Evolutionary conservation across 2,113 vertebrate genomes (phyloP), one percentile per base, ranked within the genome.

Genomic region (Amphiprion ocellaris): DNA sequence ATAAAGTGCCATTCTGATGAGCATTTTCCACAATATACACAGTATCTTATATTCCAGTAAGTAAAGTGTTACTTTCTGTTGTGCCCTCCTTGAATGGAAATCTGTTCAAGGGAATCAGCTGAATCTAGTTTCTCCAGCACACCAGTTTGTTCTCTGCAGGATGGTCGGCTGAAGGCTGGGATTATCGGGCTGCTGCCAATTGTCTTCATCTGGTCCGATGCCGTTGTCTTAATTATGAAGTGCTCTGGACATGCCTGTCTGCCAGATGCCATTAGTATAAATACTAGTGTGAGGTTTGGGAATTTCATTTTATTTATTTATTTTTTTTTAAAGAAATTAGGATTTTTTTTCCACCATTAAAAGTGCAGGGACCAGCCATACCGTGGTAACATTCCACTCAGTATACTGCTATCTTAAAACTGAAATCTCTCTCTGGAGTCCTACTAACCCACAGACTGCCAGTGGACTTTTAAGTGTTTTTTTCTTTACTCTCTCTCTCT

Each of bases 51-150:
- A 39, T 46, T 47, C 33, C 49, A 71, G n/a, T 56, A 50, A 59
- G 56, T 59, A 24, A 59, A 77, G 39, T 76, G 50, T 47, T 44
- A 62, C 41, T 44, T 37, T 59, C 24, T n/a, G 28, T 55, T 81
- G 68, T 82, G 61, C 50, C 52, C 63, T 52, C 53, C 41, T 21
- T 80, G 67, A 77, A 62, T 53, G 33, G 17, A 50, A 84, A 74
- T 70, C 12, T 70, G 54, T 59, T 72, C 50, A 74, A 67, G 58
- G 24, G 65, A 72, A 69, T 23, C 49, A 76, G 26, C 33, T 75
- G n/a, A 63, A 44, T 47, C 62, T 70, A 63, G 75, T 77, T 53
- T 69, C 65, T 74, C n/a, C 39, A 73, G 58, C 65, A 44, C 14
- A 56, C 50, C 3, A 24, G 52, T 54, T 60, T 56, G 16, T 54